phyloP scores from a whole-genome alignment of 2,797 vertebrate species.

The Cossypha polioptera region DNA sequence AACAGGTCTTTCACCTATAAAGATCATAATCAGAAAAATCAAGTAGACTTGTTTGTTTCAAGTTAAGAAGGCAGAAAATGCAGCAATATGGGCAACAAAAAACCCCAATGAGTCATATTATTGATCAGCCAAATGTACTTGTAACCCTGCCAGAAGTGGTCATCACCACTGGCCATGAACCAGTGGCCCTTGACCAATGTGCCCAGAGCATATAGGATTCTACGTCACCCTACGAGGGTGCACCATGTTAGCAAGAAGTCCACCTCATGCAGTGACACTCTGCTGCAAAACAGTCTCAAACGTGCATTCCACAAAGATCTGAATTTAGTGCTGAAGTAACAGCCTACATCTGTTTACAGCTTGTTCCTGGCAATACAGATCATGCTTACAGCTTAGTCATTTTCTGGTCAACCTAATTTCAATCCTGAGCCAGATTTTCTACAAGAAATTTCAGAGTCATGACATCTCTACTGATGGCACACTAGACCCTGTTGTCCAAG shows the following conservation, averaged over 20 bases:
- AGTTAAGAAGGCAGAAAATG: neutral
- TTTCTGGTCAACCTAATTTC: neutral
- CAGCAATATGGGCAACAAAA: neutral
- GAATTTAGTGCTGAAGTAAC: neutral
- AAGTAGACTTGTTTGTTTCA: neutral
- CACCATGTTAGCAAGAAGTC: neutral
- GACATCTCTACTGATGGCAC: neutral
- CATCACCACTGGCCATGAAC: neutral
- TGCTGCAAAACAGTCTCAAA: neutral
- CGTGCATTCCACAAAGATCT: neutral
- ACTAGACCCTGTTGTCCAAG: neutral
- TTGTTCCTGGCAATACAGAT: neutral
- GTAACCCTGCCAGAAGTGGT: neutral
- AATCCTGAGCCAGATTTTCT: neutral
- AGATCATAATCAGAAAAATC: neutral
- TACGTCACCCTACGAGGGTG: neutral
- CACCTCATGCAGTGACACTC: neutral
- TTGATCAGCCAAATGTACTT: neutral
- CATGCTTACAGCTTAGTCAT: neutral
- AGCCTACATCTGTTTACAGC: neutral
- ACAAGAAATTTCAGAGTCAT: neutral
- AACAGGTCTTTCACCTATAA: neutral
- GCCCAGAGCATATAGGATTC: neutral
- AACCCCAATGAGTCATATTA: neutral
- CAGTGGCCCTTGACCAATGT: neutral